A percentile compares a stretch with the other conserved stretches of the same genome.
phyloP scores from a whole-genome alignment of 92 coral and sea anemone species.

The Virgularia gustaviana region DNA sequence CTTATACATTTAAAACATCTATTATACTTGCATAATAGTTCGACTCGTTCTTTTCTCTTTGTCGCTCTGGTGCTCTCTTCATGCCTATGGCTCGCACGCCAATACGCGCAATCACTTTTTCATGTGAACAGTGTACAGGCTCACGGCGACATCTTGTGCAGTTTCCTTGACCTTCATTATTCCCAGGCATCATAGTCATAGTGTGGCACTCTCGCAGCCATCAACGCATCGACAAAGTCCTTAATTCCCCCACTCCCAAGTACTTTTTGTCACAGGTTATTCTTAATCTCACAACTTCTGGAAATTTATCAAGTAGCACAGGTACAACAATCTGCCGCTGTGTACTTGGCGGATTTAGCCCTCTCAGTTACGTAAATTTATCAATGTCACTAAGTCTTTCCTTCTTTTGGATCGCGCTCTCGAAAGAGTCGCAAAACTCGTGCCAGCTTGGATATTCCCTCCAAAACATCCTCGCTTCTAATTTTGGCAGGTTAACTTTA shows the following conservation, averaged over 20 bases:
- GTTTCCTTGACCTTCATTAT: conserved; percentile 3
- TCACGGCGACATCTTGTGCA: background rate
- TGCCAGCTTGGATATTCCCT: conserved; percentile 45
- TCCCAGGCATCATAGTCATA: conserved; percentile 22
- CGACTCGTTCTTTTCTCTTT: conserved; percentile 24
- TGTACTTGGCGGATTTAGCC: conserved; percentile 35
- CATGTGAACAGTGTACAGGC: conserved; percentile 3
- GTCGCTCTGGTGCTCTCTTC: conserved; percentile 42
- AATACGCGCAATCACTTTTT: conserved; percentile 35
- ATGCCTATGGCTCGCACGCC: conserved; percentile 38
- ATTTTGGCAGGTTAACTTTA: conserved; percentile 4
- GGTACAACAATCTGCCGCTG: conserved; percentile 52
- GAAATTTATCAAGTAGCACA: conserved; percentile 43
- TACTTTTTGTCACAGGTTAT: conserved; percentile 48
- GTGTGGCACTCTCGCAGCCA: conserved; percentile 44
- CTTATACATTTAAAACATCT: conserved; percentile 51
- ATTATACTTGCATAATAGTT: conserved; percentile 32
- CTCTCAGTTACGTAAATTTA: conserved; percentile 34
- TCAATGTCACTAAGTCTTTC: conserved; percentile 37
- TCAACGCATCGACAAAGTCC: conserved; percentile 23
- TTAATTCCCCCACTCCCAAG: conserved; percentile 39
- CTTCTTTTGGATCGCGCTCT: conserved; percentile 50
- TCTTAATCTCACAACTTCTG: conserved; percentile 48
- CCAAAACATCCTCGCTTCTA: conserved; percentile 26
- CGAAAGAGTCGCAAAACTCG: conserved; percentile 57